Conservation (phyloP, 2,113 vertebrate species). For the Sphyrna mokarran region DNA sequence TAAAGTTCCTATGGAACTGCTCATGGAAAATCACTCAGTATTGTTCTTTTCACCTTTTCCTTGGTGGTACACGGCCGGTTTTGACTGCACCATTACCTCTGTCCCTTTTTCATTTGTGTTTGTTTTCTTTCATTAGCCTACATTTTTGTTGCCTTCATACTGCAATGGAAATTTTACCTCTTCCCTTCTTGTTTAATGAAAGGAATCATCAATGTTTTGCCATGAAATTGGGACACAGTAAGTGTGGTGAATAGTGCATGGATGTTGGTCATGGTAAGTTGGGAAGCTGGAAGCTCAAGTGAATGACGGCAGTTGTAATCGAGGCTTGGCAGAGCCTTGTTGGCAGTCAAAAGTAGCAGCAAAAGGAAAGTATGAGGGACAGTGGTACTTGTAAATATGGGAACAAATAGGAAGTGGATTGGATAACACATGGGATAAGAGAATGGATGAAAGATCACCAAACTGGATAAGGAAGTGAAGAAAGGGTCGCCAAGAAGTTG, state of each 20-base stretch:
- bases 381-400: neutral
- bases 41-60: neutral
- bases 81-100: neutral
- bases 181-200: neutral
- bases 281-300: neutral
- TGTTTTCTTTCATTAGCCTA: neutral
- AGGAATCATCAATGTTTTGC: neutral
- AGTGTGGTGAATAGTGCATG: neutral
- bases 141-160: neutral
- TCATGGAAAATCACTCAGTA: neutral
- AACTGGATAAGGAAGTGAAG: neutral
- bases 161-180: neutral
- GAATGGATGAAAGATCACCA: neutral
- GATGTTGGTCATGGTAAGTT: neutral
- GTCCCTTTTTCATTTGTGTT: neutral
- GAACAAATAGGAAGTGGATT: neutral
- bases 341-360: neutral
- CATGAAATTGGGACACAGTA: no score
- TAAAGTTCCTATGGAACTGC: neutral
- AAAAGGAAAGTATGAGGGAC: neutral
- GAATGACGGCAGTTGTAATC: neutral
- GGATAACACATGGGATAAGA: neutral
- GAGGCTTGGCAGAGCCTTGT: neutral
- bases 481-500: neutral
- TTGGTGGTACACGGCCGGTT: neutral